These are phyloP conservation scores for Chinchilla lanigera DNA, from an alignment of 2,113 vertebrate genomes.

Conservation along the genomic window DNA sequence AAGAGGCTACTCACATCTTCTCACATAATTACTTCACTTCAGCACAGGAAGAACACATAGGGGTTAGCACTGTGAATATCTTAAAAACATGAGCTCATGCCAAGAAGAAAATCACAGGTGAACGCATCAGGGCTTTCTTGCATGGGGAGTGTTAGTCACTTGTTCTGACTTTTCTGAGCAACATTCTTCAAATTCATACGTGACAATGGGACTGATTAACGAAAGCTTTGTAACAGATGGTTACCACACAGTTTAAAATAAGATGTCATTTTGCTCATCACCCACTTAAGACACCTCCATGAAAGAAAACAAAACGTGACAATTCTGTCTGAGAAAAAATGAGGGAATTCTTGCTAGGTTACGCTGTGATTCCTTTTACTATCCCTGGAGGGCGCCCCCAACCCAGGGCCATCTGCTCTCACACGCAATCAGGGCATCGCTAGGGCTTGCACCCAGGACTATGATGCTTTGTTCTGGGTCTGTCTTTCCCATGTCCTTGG, in stretches of 20 bases:
- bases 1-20: not conserved
- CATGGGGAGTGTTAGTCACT: slow-evolving; percentile 13
- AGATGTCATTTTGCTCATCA: slow-evolving; percentile 20
- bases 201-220: not conserved
- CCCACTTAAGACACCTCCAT: not conserved
- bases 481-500: not conserved
- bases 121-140: fast-evolving
- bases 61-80: not conserved
- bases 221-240: not conserved
- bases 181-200: not conserved
- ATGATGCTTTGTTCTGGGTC: not conserved
- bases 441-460: not conserved
- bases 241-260: slow-evolving; percentile 51
- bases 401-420: not conserved
- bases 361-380: not conserved
- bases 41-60: not conserved
- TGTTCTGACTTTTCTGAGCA: slow-evolving; percentile 28
- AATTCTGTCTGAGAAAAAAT: not conserved
- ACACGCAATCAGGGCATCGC: not conserved
- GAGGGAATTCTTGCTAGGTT: not conserved
- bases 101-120: not conserved
- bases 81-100: not conserved
- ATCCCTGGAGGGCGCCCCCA: no score
- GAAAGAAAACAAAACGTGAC: slow-evolving; percentile 34
- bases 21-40: not conserved